Conservation (phyloP, 2,888 invertebrate genomes). For the Cecidostiba fungosa region DNA sequence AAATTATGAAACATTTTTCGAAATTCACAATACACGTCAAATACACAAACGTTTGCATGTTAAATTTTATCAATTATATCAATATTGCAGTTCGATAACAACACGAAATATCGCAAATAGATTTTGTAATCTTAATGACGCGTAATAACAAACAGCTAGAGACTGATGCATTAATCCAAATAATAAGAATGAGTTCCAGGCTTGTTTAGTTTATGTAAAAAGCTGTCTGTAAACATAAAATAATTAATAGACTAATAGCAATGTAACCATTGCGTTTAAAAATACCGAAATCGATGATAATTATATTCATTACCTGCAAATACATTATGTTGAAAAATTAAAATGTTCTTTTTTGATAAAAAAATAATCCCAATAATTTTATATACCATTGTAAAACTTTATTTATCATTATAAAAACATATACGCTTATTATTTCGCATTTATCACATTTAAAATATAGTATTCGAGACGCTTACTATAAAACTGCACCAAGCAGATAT, state of each 20-base stretch:
- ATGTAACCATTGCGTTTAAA: slow-evolving; percentile 65
- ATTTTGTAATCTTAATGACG: slow-evolving; percentile 70
- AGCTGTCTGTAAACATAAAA: slow-evolving; percentile 53
- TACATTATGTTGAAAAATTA: slow-evolving; percentile 66
- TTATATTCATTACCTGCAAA: slow-evolving; percentile 69
- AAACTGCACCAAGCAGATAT: too few relatives aligned
- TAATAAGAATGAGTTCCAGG: slow-evolving; percentile 56
- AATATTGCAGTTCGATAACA: slow-evolving; percentile 60
- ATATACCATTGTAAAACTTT: not conserved
- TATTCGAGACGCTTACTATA: too few relatives aligned
- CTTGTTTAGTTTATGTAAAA: slow-evolving; percentile 58
- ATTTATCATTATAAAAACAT: too few relatives aligned
- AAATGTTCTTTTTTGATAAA: not conserved
- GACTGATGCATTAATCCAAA: slow-evolving; percentile 65
- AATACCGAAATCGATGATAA: slow-evolving; percentile 63
- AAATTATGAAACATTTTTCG: slow-evolving; percentile 52
- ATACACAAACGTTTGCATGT: slow-evolving; percentile 61
- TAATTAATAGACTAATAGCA: slow-evolving; percentile 58
- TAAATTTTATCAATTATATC: slow-evolving; percentile 45
- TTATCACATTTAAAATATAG: too few relatives aligned
- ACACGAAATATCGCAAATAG: slow-evolving; percentile 64
- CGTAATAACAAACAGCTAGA: slow-evolving; percentile 66
- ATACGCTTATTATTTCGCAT: too few relatives aligned
- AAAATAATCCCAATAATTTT: not conserved
- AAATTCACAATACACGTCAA: slow-evolving; percentile 51